phyloP scores from a whole-genome alignment of 2,797 vertebrate species.

The Amphiprion clarkii region DNA sequence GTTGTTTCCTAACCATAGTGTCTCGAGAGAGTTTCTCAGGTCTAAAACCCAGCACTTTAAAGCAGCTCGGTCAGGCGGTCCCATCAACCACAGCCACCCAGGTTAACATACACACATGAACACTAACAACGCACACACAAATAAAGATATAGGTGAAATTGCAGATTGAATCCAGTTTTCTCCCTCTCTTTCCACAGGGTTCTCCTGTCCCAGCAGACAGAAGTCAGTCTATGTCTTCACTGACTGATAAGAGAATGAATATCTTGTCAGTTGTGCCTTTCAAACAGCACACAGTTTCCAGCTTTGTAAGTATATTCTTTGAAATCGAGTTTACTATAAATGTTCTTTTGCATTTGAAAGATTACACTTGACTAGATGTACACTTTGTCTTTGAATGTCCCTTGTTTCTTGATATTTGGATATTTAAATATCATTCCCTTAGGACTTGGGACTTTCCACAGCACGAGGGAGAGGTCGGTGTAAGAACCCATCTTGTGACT shows the following conservation, averaged over 20 bases:
- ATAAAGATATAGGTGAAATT: not conserved
- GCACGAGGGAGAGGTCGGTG: conserved; percentile 95
- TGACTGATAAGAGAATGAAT: conserved; percentile 79
- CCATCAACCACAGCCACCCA: conserved; percentile 76
- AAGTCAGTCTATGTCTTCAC: conserved; percentile 61
- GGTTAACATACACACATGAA: conserved; percentile 68
- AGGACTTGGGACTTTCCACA: conserved; percentile 97
- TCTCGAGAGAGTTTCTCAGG: conserved; percentile 85
- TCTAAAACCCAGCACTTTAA: conserved; percentile 95
- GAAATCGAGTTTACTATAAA: not conserved
- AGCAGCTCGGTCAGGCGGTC: conserved; percentile 91
- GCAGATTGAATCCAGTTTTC: not conserved
- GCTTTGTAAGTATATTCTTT: conserved; percentile 77
- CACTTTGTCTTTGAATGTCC: not conserved
- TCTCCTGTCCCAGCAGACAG: conserved; percentile 49
- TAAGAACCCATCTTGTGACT: conserved; percentile 95
- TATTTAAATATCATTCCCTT: conserved; percentile 3
- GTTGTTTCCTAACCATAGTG: conserved; percentile 75
- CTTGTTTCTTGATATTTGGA: not conserved
- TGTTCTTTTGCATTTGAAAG: not conserved
- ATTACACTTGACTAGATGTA: not conserved
- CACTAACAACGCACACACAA: not conserved
- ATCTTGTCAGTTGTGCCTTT: conserved; percentile 83
- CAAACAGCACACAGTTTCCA: conserved; percentile 77
- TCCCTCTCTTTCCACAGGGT: conserved; percentile 65